Conservation (phyloP, 2,797 vertebrate genomes). For the Iguana delicatissima region DNA sequence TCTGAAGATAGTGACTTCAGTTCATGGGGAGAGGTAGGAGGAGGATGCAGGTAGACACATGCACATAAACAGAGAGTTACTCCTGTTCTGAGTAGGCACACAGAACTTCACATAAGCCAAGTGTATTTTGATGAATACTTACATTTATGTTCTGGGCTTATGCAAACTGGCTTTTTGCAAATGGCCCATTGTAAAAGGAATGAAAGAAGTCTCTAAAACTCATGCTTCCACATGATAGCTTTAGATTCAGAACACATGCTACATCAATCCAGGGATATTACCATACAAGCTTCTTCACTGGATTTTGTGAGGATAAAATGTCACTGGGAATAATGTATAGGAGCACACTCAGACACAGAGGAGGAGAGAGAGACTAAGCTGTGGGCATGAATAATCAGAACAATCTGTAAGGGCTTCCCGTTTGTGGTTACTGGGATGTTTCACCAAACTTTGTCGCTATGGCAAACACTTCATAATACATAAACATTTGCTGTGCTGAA, state of each 20-base stretch:
- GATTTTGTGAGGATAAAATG: conserved; percentile 68
- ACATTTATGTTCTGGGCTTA: neutral
- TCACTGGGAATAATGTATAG: conserved; percentile 74
- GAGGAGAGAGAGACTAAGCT: conserved; percentile 76
- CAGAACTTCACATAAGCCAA: neutral
- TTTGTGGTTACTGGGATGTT: conserved; percentile 86
- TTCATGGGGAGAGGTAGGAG: too few relatives aligned
- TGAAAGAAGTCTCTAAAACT: conserved; percentile 53
- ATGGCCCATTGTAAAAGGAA: conserved; percentile 49
- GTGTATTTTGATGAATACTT: neutral
- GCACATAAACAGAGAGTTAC: too few relatives aligned
- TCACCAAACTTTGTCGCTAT: conserved; percentile 87
- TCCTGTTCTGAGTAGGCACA: too few relatives aligned
- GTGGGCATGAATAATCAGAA: conserved; percentile 84
- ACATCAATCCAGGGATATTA: conserved; percentile 60
- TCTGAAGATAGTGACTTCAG: too few relatives aligned
- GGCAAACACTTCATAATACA: conserved; percentile 87
- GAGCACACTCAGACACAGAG: conserved; percentile 40
- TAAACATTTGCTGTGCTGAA: conserved; percentile 86
- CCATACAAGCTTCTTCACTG: conserved; percentile 68
- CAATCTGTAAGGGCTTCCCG: conserved; percentile 83
- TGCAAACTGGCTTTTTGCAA: conserved; percentile 48
- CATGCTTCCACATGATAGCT: conserved; percentile 63
- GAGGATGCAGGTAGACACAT: too few relatives aligned
- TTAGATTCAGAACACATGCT: conserved; percentile 23